Evolutionary conservation across 2,888 invertebrate species (phyloP).

Genomic region (Mystacides longicornis): DNA sequence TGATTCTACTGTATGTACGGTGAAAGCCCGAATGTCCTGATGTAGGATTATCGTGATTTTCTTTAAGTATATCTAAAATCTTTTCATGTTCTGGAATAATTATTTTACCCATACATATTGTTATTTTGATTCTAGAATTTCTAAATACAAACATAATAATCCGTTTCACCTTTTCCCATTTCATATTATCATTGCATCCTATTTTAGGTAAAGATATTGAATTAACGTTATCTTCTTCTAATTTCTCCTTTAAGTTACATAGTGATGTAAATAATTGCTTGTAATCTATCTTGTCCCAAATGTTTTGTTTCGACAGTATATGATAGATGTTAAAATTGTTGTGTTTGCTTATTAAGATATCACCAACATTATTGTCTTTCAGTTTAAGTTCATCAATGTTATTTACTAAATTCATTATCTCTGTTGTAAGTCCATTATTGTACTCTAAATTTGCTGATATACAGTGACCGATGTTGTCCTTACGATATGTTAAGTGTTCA

Average conservation of each 20-base stretch:
- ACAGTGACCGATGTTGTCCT: not conserved
- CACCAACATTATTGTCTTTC: not conserved
- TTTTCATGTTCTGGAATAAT: not conserved
- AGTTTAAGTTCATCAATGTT: not conserved
- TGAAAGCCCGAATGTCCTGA: constrained; percentile 18
- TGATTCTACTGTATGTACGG: constrained; percentile 17
- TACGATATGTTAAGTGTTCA: not conserved
- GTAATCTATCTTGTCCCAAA: constrained; percentile 25
- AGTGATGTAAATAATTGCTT: not conserved
- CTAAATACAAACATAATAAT: too few species aligned
- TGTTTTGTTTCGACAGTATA: not conserved
- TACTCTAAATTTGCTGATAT: not conserved
- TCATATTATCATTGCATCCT: too few species aligned
- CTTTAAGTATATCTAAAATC: not conserved
- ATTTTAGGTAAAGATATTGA: too few species aligned
- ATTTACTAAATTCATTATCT: not conserved
- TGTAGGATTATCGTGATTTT: not conserved
- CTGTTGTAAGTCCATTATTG: not conserved
- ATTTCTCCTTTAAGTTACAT: not conserved
- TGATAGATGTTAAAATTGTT: not conserved
- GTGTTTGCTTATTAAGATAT: not conserved
- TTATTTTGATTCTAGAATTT: not conserved
- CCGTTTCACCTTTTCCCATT: too few species aligned
- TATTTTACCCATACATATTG: not conserved
- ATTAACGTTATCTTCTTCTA: too few species aligned